These are phyloP conservation scores for Diploscapter pachys DNA, from an alignment of 1,140 invertebrate species.

Conservation along the genomic window DNA sequence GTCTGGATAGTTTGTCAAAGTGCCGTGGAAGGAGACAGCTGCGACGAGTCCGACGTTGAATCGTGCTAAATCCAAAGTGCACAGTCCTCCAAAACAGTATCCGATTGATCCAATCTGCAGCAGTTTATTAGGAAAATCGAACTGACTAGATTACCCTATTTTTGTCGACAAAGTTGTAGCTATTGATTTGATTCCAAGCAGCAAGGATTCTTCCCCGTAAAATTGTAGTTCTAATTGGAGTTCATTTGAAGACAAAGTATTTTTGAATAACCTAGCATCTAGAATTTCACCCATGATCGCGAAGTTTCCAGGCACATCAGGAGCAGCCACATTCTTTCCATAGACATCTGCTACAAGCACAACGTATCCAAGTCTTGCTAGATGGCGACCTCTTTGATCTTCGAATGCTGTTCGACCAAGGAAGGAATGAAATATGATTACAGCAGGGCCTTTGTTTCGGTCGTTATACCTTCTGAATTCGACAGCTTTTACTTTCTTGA, in stretches of 20 bases:
- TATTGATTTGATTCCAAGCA: slow-evolving; percentile 39
- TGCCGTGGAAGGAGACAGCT: slow-evolving; percentile 54
- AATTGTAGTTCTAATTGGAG: slow-evolving; percentile 12
- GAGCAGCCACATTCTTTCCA: slow-evolving; percentile 44
- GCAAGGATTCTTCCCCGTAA: slow-evolving; percentile 37
- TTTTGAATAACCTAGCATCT: slow-evolving; percentile 29
- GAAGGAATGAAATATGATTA: slow-evolving; percentile 43
- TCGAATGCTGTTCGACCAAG: slow-evolving; percentile 39
- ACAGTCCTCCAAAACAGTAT: slow-evolving; percentile 54
- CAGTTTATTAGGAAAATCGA: slow-evolving; percentile 10
- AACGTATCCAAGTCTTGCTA: slow-evolving; percentile 44
- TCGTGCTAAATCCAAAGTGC: slow-evolving; percentile 48
- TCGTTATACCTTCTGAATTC: no score
- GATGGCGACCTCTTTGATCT: slow-evolving; percentile 32
- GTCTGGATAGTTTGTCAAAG: slow-evolving; percentile 41
- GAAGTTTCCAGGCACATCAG: slow-evolving; percentile 38
- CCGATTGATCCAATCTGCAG: slow-evolving; percentile 48
- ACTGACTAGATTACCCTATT: slow-evolving; percentile 33
- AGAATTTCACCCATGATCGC: slow-evolving; percentile 36
- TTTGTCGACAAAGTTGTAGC: slow-evolving; percentile 37
- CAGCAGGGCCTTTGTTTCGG: slow-evolving; percentile 19
- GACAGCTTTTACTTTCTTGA: no score
- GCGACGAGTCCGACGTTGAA: slow-evolving; percentile 39
- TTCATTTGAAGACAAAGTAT: slow-evolving; percentile 26
- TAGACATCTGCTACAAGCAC: slow-evolving; percentile 51